phyloP scores from a whole-genome alignment of 2,113 vertebrate species.

The Lepus americanus region DNA sequence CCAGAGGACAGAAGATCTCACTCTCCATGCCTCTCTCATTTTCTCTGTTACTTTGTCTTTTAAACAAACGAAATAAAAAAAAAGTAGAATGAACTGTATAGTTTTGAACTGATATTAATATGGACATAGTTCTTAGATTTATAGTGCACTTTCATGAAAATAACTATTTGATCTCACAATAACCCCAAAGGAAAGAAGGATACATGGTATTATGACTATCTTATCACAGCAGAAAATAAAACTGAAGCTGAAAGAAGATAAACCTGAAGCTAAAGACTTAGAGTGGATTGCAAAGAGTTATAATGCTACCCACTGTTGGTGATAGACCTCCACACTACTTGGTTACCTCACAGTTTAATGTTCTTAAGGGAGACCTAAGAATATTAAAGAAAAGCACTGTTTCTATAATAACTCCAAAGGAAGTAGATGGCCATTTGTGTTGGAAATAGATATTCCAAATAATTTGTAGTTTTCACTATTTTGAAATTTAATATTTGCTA shows the following conservation, averaged over 20 bases:
- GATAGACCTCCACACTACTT: neutral
- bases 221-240: conserved; percentile 50
- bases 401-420: neutral
- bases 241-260: neutral
- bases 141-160: conserved; percentile 10
- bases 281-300: neutral
- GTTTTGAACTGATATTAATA: neutral
- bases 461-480: conserved; percentile 46
- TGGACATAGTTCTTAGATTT: neutral
- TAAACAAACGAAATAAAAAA: too few species aligned
- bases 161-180: conserved; percentile 42
- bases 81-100: neutral
- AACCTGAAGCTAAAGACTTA: neutral
- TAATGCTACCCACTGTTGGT: neutral
- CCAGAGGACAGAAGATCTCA: too few species aligned
- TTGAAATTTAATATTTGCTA: conserved; percentile 43
- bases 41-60: too few species aligned
- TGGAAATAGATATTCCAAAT: conserved; percentile 59
- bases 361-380: conserved; percentile 57
- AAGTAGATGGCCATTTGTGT: conserved; percentile 51
- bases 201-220: conserved; percentile 13
- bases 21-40: too few species aligned
- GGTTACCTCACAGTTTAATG: conserved; percentile 16
- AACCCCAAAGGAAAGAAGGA: conserved; percentile 16
- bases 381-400: conserved; percentile 52